These are phyloP conservation scores for Argyrosomus japonicus DNA, from an alignment of 2,113 vertebrate genomes.

Conservation along the genomic window DNA sequence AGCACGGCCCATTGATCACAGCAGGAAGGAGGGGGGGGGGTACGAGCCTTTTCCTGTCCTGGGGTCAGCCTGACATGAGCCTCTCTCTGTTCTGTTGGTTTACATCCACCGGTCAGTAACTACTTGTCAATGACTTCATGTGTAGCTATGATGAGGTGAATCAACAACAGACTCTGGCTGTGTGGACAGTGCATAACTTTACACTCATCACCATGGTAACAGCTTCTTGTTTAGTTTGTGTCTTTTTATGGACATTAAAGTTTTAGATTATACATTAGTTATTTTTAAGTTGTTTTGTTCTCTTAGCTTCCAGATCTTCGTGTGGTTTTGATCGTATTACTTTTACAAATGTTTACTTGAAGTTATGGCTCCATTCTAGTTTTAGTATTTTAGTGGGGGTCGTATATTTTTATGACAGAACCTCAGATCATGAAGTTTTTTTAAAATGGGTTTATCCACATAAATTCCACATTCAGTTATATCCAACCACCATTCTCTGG, in stretches of 20 bases:
- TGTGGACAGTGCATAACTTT: conserved; percentile 29
- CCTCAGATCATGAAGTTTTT: neutral
- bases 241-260: conserved; percentile 9
- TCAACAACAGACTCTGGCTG: conserved; percentile 44
- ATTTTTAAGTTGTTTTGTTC: neutral
- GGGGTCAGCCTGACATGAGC: conserved; percentile 23
- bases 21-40: neutral
- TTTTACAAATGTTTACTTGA: conserved; percentile 35
- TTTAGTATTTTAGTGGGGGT: neutral
- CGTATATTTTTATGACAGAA: conserved; percentile 28
- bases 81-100: conserved; percentile 26
- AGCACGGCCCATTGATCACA: neutral
- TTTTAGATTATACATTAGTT: conserved; percentile 13
- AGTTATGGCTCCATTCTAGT: neutral
- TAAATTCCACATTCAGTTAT: conserved; percentile 2
- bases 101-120: conserved; percentile 6
- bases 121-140: conserved; percentile 51
- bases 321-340: conserved; percentile 22
- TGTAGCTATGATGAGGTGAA: conserved; percentile 39
- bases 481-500: neutral
- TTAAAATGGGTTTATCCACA: conserved; percentile 1
- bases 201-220: conserved; percentile 39
- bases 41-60: neutral
- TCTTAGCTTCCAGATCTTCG: too few relatives aligned
- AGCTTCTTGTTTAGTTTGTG: neutral